Percentiles rank a stretch among this genome's conserved stretches.
These are phyloP conservation scores for Elaphurus davidianus DNA, from an alignment of 2,113 vertebrate genomes.

Conservation along the genomic window DNA sequence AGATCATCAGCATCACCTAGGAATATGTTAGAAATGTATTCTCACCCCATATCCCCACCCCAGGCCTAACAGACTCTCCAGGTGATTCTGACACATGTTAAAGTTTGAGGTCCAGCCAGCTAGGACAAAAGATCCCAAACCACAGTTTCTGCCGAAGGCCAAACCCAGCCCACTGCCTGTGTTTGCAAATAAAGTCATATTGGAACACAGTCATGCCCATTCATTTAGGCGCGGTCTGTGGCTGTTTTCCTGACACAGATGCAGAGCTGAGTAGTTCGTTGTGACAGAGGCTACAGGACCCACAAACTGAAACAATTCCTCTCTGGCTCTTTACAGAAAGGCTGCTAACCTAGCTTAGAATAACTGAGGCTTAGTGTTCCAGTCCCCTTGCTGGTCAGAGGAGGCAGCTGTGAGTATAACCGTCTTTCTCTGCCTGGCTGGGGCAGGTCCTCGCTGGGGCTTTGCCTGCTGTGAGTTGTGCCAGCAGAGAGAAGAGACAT, in stretches of 20 bases:
- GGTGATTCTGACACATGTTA: not conserved
- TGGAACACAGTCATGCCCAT: not conserved
- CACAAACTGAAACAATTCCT: not conserved
- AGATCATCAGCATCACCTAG: not conserved
- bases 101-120: not conserved
- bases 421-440: not conserved
- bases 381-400: too few relatives aligned
- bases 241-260: not conserved
- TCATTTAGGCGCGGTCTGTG: not conserved
- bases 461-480: not conserved
- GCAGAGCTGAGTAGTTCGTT: not conserved
- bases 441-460: not conserved
- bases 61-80: not conserved
- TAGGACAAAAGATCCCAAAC: not conserved
- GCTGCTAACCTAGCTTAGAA: not conserved
- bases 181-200: not conserved
- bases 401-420: too few relatives aligned
- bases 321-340: not conserved
- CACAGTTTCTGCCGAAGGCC: not conserved
- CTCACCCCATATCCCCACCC: fast-evolving
- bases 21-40: not conserved
- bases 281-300: not conserved
- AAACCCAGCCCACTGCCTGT: not conserved
- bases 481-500: not conserved
- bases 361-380: not conserved